A percentile compares a stretch with the other conserved stretches of the same genome.
Evolutionary conservation across 1,140 invertebrate genomes (phyloP).

Genomic region (Drosophila kurseongensis): DNA sequence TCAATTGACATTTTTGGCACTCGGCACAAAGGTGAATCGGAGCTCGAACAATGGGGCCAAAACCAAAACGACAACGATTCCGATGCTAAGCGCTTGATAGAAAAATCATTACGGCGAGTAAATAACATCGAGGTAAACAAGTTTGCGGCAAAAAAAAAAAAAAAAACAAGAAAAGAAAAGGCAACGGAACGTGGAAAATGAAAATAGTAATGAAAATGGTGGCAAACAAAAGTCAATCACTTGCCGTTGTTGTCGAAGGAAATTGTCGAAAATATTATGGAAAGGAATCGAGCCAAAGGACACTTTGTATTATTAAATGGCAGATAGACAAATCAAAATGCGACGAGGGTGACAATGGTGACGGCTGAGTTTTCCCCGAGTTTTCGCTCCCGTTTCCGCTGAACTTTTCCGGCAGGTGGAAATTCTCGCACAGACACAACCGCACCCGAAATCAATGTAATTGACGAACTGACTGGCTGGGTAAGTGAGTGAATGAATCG

Average conservation of each 20-base stretch:
- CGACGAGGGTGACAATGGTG: slow-evolving; percentile 51
- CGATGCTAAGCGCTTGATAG: slow-evolving; percentile 50
- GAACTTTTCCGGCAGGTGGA: slow-evolving; percentile 20
- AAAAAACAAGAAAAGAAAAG: slow-evolving; percentile 14
- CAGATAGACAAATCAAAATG: slow-evolving; percentile 66
- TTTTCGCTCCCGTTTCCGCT: slow-evolving; percentile 45
- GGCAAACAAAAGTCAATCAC: slow-evolving; percentile 66
- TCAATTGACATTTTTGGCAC: slow-evolving; percentile 48
- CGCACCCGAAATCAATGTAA: slow-evolving; percentile 68
- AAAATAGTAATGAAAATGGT: slow-evolving; percentile 73
- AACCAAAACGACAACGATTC: slow-evolving; percentile 23
- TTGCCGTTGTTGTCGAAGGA: slow-evolving; percentile 39
- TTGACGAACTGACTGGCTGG: slow-evolving; percentile 65
- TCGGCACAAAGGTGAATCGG: slow-evolving; percentile 48
- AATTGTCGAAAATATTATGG: slow-evolving; percentile 59
- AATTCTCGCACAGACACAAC: slow-evolving; percentile 33
- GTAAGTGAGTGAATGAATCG: slow-evolving; percentile 65
- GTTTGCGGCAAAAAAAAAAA: slow-evolving; percentile 22
- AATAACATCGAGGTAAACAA: slow-evolving; percentile 63
- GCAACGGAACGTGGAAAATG: slow-evolving; percentile 49
- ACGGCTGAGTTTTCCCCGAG: slow-evolving; percentile 33
- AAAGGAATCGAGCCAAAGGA: slow-evolving; percentile 32
- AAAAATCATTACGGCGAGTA: slow-evolving; percentile 63
- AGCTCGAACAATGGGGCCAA: slow-evolving; percentile 17
- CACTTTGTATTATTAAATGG: slow-evolving; percentile 73